Conservation (phyloP, 2,113 vertebrate species). For the Corapipo altera region DNA sequence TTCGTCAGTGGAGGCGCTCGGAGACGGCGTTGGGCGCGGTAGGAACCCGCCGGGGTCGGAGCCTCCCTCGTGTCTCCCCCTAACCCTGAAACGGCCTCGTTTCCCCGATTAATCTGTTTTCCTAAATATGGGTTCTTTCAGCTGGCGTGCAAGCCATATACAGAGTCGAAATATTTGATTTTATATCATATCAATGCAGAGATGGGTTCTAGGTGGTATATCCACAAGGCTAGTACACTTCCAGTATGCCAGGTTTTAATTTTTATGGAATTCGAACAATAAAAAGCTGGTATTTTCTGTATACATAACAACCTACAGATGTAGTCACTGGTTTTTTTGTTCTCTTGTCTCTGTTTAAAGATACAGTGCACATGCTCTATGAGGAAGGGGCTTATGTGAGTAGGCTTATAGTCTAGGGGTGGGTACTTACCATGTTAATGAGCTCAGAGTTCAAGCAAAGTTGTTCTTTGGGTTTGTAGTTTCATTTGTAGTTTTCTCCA, state of each 20-base stretch:
- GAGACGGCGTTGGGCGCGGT: too few relatives aligned
- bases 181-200: neutral
- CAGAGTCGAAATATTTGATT: neutral
- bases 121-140: neutral
- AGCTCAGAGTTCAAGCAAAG: neutral
- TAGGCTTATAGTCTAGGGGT: too few relatives aligned
- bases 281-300: neutral
- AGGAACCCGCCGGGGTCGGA: neutral
- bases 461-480: neutral
- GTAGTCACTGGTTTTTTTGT: neutral
- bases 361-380: neutral
- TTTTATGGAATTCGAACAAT: rapidly evolving
- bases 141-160: neutral
- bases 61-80: rapidly evolving
- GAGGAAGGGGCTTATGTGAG: neutral
- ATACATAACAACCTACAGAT: rapidly evolving
- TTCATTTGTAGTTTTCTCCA: neutral
- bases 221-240: neutral
- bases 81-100: neutral
- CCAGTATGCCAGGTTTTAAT: neutral
- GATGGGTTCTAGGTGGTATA: neutral
- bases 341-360: rapidly evolving
- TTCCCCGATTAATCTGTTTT: neutral
- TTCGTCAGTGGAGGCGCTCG: neutral
- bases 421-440: neutral